Base-by-base conservation (phyloP, 1,140 invertebrate genomes). In the Dinothrombium tinctorium region DNA sequence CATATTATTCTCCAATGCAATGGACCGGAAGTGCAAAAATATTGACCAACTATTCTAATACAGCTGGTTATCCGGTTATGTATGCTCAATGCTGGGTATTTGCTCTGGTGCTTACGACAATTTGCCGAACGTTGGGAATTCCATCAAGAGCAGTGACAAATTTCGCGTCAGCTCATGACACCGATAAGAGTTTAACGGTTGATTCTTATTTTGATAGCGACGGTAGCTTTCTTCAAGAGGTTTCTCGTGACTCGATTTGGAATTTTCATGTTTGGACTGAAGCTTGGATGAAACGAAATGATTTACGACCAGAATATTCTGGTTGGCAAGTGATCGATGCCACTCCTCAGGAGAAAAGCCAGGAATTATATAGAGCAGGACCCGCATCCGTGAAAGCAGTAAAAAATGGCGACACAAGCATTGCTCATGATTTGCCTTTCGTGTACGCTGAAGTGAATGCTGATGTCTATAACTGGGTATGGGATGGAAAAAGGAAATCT, bases 201-300 rank as follows among this genome's bases (percentile, higher is more conserved):
- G 74, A 77, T 55, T 66, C 66, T 40, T 76, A 69, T 52, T 73
- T 67, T 54, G 63, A 56, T 63, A 66, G 54, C 58, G 62, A 61
- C 5, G 69, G 69, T 53, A 65, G 71, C 41, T 38, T 45, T 1
- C 33, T 53, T 7, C 45, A 47, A 8, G 43, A 33, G 7, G 29
- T 46, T 1, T 50, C 49, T 38, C 37, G 43, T 9, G 49, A 54
- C 21, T 49, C 48, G 12, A 43, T 49, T 4, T 54, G 51, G 49
- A 90, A 90, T 53, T 92, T 83, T 55, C 87, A 92, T 52, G 83
- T 89, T 3, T 94, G 86, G 87, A 82, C 84, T 57, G 84, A 92
- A 29, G 75, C 78, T 1, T 92, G 84, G 83, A 86, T 89, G 73
- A 68, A 70, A 37, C 62, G 86, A 17, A 69, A 74, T 1, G 86